These are phyloP conservation scores for Tangara arthus DNA, from an alignment of 2,797 vertebrate genomes.

Conservation along the genomic window DNA sequence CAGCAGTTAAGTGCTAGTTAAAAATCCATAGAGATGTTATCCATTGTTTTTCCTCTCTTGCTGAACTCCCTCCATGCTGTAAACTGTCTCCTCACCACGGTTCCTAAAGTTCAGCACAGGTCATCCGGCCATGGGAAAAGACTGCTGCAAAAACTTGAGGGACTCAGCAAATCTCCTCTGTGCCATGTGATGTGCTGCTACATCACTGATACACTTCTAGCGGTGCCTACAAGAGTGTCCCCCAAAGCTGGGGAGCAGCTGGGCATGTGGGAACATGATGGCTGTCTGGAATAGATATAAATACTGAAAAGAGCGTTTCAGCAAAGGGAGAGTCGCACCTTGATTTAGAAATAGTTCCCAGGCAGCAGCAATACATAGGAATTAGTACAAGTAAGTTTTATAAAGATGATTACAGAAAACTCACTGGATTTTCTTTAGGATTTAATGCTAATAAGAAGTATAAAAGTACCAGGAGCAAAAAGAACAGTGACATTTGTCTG, in stretches of 20 bases:
- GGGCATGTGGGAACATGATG: neutral
- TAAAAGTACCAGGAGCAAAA: neutral
- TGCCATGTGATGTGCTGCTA: rapidly evolving
- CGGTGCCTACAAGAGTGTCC: neutral
- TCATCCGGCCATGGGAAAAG: neutral
- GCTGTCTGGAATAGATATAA: neutral
- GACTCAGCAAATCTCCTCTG: neutral
- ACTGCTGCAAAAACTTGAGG: neutral
- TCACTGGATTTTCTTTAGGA: neutral
- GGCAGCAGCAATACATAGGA: neutral
- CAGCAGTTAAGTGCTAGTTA: neutral
- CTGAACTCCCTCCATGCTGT: neutral
- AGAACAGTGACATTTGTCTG: neutral
- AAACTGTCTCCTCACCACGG: neutral
- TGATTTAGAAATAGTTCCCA: neutral
- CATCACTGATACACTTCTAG: neutral
- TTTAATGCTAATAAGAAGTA: neutral
- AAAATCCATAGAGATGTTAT: neutral
- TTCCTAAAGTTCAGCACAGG: neutral
- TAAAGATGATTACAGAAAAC: neutral
- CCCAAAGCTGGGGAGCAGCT: rapidly evolving
- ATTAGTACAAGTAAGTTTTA: neutral
- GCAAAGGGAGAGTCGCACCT: neutral
- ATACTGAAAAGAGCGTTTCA: neutral
- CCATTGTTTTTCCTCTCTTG: neutral